Evolutionary conservation across 2,888 invertebrate species (phyloP).

Genomic region (Oscheius myriophilus): DNA sequence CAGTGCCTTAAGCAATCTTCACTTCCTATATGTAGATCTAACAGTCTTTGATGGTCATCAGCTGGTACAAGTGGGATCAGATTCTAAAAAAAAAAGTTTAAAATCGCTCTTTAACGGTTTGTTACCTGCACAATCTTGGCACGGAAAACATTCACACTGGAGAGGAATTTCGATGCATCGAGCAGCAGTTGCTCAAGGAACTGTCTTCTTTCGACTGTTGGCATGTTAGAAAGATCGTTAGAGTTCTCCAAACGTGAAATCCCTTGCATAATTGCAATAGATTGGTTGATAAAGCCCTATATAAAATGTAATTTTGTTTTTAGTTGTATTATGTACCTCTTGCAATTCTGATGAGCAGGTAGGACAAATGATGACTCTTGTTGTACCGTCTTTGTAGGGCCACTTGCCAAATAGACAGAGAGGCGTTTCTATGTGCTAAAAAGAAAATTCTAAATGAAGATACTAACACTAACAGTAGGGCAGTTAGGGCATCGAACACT

Average conservation of each 20-base stretch:
- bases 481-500: slow-evolving; percentile 64
- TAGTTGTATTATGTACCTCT: slow-evolving; percentile 1
- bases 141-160: slow-evolving; percentile 53
- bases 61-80: slow-evolving; percentile 43
- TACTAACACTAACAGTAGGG: slow-evolving; percentile 13
- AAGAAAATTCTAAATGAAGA: not conserved
- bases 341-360: slow-evolving; percentile 33
- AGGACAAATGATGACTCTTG: slow-evolving; percentile 51
- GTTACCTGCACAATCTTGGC: slow-evolving; percentile 51
- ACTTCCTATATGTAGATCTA: slow-evolving; percentile 53
- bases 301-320: not conserved
- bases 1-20: slow-evolving; percentile 61
- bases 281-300: slow-evolving; percentile 45
- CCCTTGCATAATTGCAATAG: slow-evolving; percentile 53
- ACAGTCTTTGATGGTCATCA: slow-evolving; percentile 38
- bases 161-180: slow-evolving; percentile 39
- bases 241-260: slow-evolving; percentile 24
- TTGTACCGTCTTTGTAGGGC: slow-evolving; percentile 46
- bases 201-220: slow-evolving; percentile 32
- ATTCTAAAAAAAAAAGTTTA: slow-evolving; percentile 27
- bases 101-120: slow-evolving; percentile 14
- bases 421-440: not conserved
- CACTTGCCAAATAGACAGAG: slow-evolving; percentile 51
- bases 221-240: slow-evolving; percentile 36
- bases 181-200: slow-evolving; percentile 48